Percentiles rank a stretch among this genome's conserved stretches.
Conservation (phyloP, 2,113 vertebrate species). For the Python bivittatus region DNA sequence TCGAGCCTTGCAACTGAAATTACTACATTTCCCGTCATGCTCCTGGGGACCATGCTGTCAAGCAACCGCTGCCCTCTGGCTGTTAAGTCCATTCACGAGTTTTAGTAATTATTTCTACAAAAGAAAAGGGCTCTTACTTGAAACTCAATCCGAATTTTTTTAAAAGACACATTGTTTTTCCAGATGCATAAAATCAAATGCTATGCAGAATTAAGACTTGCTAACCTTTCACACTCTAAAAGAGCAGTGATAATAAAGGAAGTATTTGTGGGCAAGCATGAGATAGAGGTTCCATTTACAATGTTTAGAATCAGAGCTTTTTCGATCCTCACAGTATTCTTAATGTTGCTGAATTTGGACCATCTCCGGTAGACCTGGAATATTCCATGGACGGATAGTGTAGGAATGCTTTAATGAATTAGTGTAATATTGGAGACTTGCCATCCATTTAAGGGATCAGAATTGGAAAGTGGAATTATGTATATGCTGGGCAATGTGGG, state of each 20-base stretch:
- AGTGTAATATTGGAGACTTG: neutral
- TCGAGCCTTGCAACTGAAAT: neutral
- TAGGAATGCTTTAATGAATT: neutral
- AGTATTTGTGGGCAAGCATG: neutral
- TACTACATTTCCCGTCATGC: conserved; percentile 67
- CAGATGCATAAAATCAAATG: neutral
- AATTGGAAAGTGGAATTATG: neutral
- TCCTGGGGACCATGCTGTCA: conserved; percentile 31
- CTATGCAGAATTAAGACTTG: neutral
- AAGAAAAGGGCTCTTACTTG: neutral
- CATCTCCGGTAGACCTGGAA: neutral
- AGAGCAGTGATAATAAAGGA: neutral
- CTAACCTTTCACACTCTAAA: neutral
- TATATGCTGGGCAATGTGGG: neutral
- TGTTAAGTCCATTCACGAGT: neutral
- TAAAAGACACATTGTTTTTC: neutral
- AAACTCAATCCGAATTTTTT: neutral
- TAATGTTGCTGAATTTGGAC: neutral
- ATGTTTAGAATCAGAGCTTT: neutral
- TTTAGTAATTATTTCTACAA: neutral
- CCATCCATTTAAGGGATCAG: neutral
- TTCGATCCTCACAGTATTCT: neutral
- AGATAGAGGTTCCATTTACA: neutral
- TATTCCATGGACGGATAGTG: neutral
- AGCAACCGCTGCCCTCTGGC: neutral